Percentiles rank a stretch among this genome's conserved stretches.
phyloP scores from a whole-genome alignment of 2,888 invertebrate species.

The Cerceris ruficornis region DNA sequence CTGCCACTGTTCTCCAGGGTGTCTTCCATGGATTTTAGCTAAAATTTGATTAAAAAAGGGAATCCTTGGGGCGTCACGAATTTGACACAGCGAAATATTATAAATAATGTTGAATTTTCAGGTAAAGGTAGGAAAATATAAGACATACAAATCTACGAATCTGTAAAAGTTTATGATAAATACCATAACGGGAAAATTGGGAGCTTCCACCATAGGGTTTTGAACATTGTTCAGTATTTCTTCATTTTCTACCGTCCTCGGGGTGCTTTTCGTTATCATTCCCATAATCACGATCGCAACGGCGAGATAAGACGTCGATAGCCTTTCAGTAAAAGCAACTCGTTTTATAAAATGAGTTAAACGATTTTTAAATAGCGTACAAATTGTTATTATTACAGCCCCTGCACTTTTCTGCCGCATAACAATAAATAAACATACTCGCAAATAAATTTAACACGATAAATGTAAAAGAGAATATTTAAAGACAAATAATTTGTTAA shows the following conservation, averaged over 20 bases:
- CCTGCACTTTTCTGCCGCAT: no score
- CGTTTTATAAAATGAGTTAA: no score
- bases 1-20: not conserved
- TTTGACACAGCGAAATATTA: no score
- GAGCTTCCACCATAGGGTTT: slow-evolving; percentile 19
- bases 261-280: not conserved
- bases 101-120: not conserved
- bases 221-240: slow-evolving; percentile 14
- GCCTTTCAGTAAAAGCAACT: slow-evolving; percentile 10
- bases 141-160: not conserved
- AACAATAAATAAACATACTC: no score
- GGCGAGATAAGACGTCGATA: slow-evolving; percentile 3
- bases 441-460: no score
- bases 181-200: slow-evolving; percentile 25
- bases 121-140: not conserved
- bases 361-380: no score
- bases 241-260: slow-evolving; percentile 9
- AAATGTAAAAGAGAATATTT: no score
- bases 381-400: no score
- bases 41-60: not conserved
- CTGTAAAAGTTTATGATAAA: slow-evolving; percentile 2
- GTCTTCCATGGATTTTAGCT: slow-evolving; percentile 29
- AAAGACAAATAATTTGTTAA: no score
- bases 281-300: slow-evolving; percentile 4
- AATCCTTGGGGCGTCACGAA: no score